phyloP scores from a whole-genome alignment of 2,113 vertebrate genomes.

The Beaufortia kweichowensis region DNA sequence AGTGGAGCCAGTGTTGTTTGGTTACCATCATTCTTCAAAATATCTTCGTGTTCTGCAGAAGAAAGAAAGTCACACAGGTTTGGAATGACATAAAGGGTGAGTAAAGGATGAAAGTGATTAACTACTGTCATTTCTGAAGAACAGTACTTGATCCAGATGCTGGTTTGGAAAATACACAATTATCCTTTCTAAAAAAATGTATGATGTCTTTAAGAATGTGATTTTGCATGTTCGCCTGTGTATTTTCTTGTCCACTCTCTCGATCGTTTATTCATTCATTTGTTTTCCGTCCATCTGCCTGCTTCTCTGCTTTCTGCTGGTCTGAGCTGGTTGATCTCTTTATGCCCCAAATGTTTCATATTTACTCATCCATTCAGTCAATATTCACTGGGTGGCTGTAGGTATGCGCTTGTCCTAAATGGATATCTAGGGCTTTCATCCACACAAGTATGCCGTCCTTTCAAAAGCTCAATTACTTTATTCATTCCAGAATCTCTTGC shows the following conservation, averaged over 20 bases:
- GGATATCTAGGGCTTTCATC: conserved; percentile 37
- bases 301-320: conserved; percentile 17
- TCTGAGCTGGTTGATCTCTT: conserved; percentile 25
- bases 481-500: conserved; percentile 17
- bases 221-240: too few species aligned
- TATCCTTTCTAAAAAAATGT: too few species aligned
- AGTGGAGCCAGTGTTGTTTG: too few species aligned
- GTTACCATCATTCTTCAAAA: too few species aligned
- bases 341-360: conserved; percentile 8
- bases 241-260: not conserved
- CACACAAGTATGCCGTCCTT: conserved; percentile 20
- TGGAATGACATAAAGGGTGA: too few species aligned
- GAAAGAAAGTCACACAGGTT: too few species aligned
- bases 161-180: too few species aligned
- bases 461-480: conserved; percentile 31
- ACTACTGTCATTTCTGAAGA: too few species aligned
- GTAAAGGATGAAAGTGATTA: too few species aligned
- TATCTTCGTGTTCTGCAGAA: too few species aligned
- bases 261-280: not conserved
- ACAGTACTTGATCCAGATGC: too few species aligned
- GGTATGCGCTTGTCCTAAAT: conserved; percentile 37
- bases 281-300: not conserved
- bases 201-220: too few species aligned
- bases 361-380: conserved; percentile 25
- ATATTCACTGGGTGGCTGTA: not conserved